Evolutionary conservation across 2,113 vertebrate species (phyloP).

Genomic region (Amphilophus citrinellus): DNA sequence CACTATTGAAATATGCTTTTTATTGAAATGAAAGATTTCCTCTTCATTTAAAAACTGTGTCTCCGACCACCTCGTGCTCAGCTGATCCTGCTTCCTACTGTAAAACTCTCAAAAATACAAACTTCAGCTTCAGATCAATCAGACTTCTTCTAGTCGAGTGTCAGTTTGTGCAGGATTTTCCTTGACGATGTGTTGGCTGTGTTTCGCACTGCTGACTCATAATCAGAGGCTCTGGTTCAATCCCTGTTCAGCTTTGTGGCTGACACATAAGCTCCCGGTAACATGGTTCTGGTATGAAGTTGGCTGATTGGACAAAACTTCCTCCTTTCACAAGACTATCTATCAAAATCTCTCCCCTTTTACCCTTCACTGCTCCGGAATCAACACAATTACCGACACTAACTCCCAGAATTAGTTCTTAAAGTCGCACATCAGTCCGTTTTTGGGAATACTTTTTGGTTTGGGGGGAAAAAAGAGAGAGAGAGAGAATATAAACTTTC

Average conservation of each 20-base stretch:
- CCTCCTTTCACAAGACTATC: not conserved
- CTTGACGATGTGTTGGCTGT: not conserved
- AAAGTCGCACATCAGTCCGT: not conserved
- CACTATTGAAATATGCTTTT: not conserved
- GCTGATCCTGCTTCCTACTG: not conserved
- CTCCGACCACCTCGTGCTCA: not conserved
- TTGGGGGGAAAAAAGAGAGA: not conserved
- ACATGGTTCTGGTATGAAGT: not conserved
- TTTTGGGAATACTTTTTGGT: not conserved
- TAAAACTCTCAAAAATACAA: not conserved
- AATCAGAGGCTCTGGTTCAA: not conserved
- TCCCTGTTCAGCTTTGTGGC: not conserved
- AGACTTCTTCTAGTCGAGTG: not conserved
- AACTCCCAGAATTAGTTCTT: not conserved
- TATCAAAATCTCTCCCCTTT: not conserved
- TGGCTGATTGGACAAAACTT: slow-evolving; percentile 7
- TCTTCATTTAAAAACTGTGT: not conserved
- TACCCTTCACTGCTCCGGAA: not conserved
- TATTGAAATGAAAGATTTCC: not conserved
- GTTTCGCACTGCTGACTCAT: slow-evolving; percentile 5
- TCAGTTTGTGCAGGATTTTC: slow-evolving; percentile 9
- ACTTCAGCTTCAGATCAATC: not conserved
- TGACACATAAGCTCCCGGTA: slow-evolving; percentile 1
- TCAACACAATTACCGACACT: not conserved
- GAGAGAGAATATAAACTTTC: not conserved